A percentile compares a stretch with the other conserved stretches of the same genome.
These are phyloP conservation scores for Phataginus tetradactyla DNA, from an alignment of 2,797 vertebrate species.

Conservation along the genomic window DNA sequence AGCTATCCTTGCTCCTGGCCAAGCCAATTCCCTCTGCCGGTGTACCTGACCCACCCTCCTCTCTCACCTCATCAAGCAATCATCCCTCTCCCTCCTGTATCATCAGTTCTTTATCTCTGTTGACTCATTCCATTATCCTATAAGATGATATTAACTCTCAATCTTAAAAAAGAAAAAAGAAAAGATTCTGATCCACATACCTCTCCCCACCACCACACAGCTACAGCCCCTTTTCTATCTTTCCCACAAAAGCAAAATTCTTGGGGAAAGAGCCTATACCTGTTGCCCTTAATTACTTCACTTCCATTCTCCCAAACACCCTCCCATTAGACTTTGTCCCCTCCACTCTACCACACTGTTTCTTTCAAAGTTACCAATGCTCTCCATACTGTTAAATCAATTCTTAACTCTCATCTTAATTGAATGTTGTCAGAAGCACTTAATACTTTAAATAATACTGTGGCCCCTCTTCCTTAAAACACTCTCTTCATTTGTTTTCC, in stretches of 20 bases:
- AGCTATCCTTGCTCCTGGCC: not conserved
- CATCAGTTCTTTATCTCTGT: not conserved
- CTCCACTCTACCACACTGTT: not conserved
- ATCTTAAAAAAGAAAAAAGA: not conserved
- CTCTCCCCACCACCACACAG: not conserved
- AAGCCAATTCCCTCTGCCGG: not conserved
- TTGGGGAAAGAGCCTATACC: not conserved
- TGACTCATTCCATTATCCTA: not conserved
- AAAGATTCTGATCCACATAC: not conserved
- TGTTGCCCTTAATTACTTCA: not conserved
- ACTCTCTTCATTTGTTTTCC: not conserved
- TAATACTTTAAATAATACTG: not conserved
- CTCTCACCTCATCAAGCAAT: not conserved
- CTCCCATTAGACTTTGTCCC: not conserved
- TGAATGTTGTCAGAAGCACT: not conserved
- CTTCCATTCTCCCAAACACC: not conserved
- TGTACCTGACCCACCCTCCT: not conserved
- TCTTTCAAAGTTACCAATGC: not conserved
- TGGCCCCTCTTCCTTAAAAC: not conserved
- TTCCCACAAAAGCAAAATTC: not conserved
- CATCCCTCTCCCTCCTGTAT: not conserved
- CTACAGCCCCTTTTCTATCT: not conserved
- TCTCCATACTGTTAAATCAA: not conserved
- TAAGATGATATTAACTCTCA: not conserved
- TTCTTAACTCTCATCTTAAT: not conserved